phyloP scores from a whole-genome alignment of 1,140 invertebrate species.

The Saxidomus purpurata region DNA sequence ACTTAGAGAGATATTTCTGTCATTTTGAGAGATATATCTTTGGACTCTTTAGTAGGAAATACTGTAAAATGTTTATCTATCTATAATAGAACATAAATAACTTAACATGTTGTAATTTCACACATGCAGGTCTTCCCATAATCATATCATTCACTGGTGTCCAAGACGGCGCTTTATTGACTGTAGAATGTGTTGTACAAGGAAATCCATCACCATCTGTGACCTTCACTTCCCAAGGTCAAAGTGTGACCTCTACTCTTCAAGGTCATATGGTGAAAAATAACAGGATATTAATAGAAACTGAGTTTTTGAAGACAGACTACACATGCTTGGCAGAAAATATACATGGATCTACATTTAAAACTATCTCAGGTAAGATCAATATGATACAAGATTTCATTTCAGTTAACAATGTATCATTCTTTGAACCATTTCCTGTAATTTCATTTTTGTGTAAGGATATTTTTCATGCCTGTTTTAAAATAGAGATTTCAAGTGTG shows the following conservation, averaged over 20 bases:
- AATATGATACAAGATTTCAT: neutral
- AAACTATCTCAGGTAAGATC: conserved; percentile 37
- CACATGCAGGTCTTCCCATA: conserved; percentile 37
- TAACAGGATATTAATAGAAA: conserved; percentile 20
- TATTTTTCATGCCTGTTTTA: too few relatives aligned
- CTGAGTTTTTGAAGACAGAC: neutral
- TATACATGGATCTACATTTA: conserved; percentile 15
- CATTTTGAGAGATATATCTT: too few relatives aligned
- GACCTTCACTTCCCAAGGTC: conserved; percentile 43
- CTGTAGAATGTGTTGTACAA: conserved; percentile 13
- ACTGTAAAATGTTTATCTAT: too few relatives aligned
- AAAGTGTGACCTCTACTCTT: conserved; percentile 31
- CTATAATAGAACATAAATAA: too few relatives aligned
- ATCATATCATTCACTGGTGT: conserved; percentile 11
- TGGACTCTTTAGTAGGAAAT: too few relatives aligned
- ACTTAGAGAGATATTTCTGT: too few relatives aligned
- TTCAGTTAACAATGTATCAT: too few relatives aligned
- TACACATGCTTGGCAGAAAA: conserved; percentile 52
- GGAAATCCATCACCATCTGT: conserved; percentile 35
- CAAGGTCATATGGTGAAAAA: conserved; percentile 18
- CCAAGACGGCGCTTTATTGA: neutral
- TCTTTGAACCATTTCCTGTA: too few relatives aligned
- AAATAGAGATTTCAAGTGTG: too few relatives aligned
- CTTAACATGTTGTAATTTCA: too few relatives aligned
- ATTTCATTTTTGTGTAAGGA: too few relatives aligned